These are phyloP conservation scores for Amyelois transitella DNA, from an alignment of 1,140 invertebrate species.

Conservation along the genomic window DNA sequence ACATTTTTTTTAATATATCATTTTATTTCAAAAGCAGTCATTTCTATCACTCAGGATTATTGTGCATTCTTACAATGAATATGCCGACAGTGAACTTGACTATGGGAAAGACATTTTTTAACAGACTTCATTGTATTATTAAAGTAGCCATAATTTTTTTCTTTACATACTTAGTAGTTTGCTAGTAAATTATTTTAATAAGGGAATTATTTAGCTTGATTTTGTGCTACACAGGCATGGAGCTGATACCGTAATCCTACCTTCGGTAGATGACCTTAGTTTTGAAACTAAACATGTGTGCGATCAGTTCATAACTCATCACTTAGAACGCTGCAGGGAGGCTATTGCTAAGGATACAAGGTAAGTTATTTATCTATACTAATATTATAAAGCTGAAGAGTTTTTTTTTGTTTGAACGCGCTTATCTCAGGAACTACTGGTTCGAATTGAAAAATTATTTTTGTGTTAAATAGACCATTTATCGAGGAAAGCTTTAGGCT, in stretches of 20 bases:
- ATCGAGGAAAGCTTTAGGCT: too few relatives aligned
- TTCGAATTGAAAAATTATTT: neutral
- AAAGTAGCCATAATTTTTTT: too few relatives aligned
- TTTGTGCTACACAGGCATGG: constrained; percentile 75
- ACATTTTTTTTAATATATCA: neutral
- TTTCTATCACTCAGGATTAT: neutral
- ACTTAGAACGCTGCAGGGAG: constrained; percentile 85
- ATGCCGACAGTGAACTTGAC: too few relatives aligned
- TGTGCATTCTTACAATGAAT: too few relatives aligned
- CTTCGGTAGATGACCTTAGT: constrained; percentile 82
- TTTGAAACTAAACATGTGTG: constrained; percentile 88
- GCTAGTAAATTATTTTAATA: too few relatives aligned
- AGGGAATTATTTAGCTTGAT: too few relatives aligned
- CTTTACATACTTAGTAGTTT: too few relatives aligned
- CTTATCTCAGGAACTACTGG: too few relatives aligned
- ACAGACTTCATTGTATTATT: too few relatives aligned
- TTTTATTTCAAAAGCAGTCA: neutral
- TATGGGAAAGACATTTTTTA: too few relatives aligned
- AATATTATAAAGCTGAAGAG: neutral
- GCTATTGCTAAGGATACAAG: constrained; percentile 84
- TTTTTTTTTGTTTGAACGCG: too few relatives aligned
- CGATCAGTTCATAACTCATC: constrained; percentile 91
- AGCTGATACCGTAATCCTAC: constrained; percentile 80
- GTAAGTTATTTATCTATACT: constrained; percentile 22
- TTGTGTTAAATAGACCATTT: too few relatives aligned